Base-by-base conservation (phyloP, 1,140 invertebrate genomes). In the Drosophila parabipectinata region DNA sequence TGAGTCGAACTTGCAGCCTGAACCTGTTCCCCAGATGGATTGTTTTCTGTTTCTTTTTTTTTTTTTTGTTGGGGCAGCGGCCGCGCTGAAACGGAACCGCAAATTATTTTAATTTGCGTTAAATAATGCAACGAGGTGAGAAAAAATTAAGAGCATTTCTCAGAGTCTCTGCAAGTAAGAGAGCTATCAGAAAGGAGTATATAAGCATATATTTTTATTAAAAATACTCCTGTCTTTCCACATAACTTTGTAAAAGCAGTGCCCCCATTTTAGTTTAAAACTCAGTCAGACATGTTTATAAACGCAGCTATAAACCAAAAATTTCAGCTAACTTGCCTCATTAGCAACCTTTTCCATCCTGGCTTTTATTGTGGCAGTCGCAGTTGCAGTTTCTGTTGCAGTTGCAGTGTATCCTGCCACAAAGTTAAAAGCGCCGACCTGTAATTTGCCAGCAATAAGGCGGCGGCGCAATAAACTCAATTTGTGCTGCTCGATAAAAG, bases 101-200 rank as follows among this genome's bases (percentile, higher is more conserved):
- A 88, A 88, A 88, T 88, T 88, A 88, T 89, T 88, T 88, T 88
- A 88, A 88, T 88, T 88, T 88, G 83, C 83, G 83, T 88, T 88
- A 88, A 88, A 89, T 88, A 88, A 88, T 83, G 84, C 83, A 88
- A 88, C 83, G 83, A 88, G 83, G 83, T 88, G 83, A 88, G 84
- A 88, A 88, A 88, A 88, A 88, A 88, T 88, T 89, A 88, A 88
- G 76, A 88, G 67, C 75, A 79, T 79, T 87, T 69, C 83, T 67
- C 60, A 82, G 44, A 51, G 54, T 56, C 34, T 12, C 21, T 3
- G 21, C 2, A 21, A 66, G 44, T 39, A 55, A 18, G 48, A 74
- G 63, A 67, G 69, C 28, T 44, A 69, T 14, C 18, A 2, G 34
- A 37, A 61, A n/a, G 7, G 4, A 12, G 12, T 37, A 37, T 44